A percentile compares a stretch with the other conserved stretches of the same genome.
Conservation (phyloP, 2,113 vertebrate genomes). For the Empidonax traillii region DNA sequence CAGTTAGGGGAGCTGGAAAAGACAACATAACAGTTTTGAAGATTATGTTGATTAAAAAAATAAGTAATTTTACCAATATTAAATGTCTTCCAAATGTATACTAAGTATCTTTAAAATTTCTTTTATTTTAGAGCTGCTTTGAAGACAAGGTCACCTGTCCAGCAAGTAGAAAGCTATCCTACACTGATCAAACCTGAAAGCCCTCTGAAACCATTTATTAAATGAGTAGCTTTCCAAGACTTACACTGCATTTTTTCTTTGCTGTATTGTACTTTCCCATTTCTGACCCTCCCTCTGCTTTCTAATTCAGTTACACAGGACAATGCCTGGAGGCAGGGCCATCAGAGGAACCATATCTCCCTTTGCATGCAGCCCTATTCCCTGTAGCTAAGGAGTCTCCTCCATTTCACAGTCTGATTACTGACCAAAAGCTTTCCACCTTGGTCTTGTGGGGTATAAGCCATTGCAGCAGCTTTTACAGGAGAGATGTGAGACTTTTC, state of each 20-base stretch:
- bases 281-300: not conserved
- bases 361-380: fast-evolving
- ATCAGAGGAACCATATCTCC: not conserved
- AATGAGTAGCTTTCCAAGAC: not conserved
- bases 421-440: not conserved
- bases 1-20: not conserved
- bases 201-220: not conserved
- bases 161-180: not conserved
- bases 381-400: not conserved
- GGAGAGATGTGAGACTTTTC: not conserved
- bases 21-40: not conserved
- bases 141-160: not conserved
- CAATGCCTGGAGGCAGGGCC: not conserved
- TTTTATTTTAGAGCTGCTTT: not conserved
- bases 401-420: not conserved
- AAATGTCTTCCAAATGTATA: not conserved
- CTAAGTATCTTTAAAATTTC: not conserved
- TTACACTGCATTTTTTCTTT: not conserved
- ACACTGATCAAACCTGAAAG: not conserved
- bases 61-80: not conserved
- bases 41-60: not conserved
- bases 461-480: not conserved
- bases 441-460: not conserved
- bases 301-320: not conserved
- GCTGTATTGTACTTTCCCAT: not conserved